phyloP scores from a whole-genome alignment of 2,888 invertebrate genomes.

The Diloba caeruleocephala region DNA sequence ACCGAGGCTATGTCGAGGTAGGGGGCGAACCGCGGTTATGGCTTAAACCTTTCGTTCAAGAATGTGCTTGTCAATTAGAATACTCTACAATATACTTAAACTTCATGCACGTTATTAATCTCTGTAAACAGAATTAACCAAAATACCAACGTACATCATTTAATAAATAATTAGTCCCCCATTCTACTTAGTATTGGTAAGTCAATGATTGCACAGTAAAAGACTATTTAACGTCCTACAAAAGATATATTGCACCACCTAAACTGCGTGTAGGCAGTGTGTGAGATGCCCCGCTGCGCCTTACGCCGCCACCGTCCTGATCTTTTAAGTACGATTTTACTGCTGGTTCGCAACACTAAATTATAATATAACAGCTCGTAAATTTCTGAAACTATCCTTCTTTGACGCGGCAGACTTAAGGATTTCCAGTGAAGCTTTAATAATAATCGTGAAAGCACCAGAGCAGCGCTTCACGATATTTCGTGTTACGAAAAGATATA shows the following conservation, averaged over 20 bases:
- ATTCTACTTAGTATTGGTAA: not conserved
- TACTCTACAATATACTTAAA: too few species aligned
- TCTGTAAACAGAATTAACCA: too few species aligned
- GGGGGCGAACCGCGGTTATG: conserved; percentile 10
- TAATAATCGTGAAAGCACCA: conserved; percentile 52
- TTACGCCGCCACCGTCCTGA: conserved; percentile 64
- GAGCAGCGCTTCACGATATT: not conserved
- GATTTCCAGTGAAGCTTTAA: conserved; percentile 63
- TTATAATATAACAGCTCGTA: conserved; percentile 88
- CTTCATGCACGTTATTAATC: too few species aligned
- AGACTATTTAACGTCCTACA: not conserved
- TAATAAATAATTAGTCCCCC: too few species aligned
- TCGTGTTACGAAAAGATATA: not conserved
- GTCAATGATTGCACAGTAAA: not conserved
- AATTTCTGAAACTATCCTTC: conserved; percentile 85
- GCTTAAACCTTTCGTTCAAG: conserved; percentile 28
- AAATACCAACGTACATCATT: too few species aligned
- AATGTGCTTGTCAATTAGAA: too few species aligned
- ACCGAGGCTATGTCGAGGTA: conserved; percentile 10
- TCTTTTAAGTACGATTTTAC: conserved; percentile 87
- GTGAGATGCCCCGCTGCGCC: conserved; percentile 51
- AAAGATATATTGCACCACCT: not conserved
- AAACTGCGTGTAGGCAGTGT: conserved; percentile 47
- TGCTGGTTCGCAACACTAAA: conserved; percentile 82
- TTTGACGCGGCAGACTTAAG: conserved; percentile 77